phyloP scores from a whole-genome alignment of 2,888 invertebrate genomes.

The Carpatolechia fugitivella region DNA sequence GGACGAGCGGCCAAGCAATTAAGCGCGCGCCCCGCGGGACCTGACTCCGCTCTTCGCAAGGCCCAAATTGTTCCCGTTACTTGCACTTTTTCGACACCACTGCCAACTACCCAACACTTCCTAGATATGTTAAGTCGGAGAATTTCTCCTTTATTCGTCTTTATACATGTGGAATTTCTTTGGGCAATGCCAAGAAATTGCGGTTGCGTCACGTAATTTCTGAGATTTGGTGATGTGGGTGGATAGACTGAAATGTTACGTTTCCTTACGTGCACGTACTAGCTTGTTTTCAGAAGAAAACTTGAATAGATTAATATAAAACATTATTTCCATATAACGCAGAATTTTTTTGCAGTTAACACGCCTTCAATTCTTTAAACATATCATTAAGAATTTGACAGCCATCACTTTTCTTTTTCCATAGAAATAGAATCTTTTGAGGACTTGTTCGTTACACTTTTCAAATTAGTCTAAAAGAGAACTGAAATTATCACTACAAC shows the following conservation, averaged over 20 bases:
- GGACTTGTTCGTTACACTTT: not conserved
- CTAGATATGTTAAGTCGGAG: not conserved
- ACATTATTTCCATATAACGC: no score
- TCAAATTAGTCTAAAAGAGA: not conserved
- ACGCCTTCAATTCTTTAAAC: no score
- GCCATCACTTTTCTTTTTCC: not conserved
- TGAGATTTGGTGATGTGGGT: not conserved
- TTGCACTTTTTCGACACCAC: slow-evolving; percentile 50
- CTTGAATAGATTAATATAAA: no score
- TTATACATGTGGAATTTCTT: not conserved
- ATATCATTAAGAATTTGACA: not conserved
- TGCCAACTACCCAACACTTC: not conserved
- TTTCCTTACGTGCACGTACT: no score
- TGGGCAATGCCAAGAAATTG: not conserved
- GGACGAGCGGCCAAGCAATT: slow-evolving; percentile 74
- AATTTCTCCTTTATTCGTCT: not conserved
- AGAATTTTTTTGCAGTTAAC: no score
- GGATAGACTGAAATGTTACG: no score
- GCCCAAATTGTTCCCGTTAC: slow-evolving; percentile 55
- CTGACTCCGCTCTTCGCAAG: slow-evolving; percentile 18
- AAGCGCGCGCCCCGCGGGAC: slow-evolving; percentile 55
- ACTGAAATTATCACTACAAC: not conserved
- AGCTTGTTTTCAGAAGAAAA: no score
- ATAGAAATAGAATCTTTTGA: not conserved
- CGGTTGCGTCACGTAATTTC: not conserved